Percentiles rank a stretch among this genome's conserved stretches.
Conservation (phyloP, 2,797 vertebrate genomes). For the Aeoliscus strigatus region DNA sequence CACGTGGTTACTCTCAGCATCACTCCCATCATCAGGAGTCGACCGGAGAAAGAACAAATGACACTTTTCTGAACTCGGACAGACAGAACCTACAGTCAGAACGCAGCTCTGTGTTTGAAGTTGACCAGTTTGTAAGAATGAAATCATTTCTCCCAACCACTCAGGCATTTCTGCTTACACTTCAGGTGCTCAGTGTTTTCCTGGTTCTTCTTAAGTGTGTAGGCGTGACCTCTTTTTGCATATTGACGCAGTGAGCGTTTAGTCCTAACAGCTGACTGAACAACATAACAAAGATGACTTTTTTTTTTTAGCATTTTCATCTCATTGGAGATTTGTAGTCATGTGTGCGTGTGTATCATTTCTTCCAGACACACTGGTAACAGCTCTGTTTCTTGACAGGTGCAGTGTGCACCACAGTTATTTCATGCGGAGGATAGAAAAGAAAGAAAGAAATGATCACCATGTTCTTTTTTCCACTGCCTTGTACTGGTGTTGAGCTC, state of each 20-base stretch:
- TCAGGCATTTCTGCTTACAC: constrained; percentile 22
- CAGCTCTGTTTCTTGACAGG: constrained; percentile 74
- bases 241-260: too few relatives aligned
- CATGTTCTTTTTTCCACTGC: constrained; percentile 49
- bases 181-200: constrained; percentile 21
- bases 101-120: not conserved
- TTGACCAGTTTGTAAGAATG: not conserved
- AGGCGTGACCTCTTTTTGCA: not conserved
- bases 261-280: not conserved
- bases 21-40: constrained; percentile 7
- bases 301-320: too few relatives aligned
- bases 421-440: not conserved
- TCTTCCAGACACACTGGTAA: constrained; percentile 2
- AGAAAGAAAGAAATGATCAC: constrained; percentile 17
- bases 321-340: constrained; percentile 1
- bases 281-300: not conserved
- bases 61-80: too few relatives aligned
- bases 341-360: not conserved
- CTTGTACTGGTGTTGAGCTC: constrained; percentile 33
- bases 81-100: too few relatives aligned
- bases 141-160: constrained; percentile 9
- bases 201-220: constrained; percentile 1
- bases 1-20: constrained; percentile 13
- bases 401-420: constrained; percentile 58
- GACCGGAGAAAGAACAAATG: constrained; percentile 5